Evolutionary conservation across 2,888 invertebrate species (phyloP).

Genomic region (Biston stratarius): DNA sequence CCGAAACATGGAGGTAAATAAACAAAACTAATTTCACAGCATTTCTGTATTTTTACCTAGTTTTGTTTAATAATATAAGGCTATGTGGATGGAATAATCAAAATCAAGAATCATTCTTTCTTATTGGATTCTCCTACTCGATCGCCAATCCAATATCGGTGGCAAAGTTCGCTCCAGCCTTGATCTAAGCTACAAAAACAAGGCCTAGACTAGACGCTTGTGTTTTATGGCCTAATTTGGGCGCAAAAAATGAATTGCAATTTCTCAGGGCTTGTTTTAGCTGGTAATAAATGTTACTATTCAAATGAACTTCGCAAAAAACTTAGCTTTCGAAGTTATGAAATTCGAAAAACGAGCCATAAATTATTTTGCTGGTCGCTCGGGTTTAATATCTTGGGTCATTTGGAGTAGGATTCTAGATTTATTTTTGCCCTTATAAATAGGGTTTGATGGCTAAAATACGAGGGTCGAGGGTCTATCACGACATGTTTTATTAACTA

Average conservation of each 20-base stretch:
- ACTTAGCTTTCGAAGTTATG: conserved; percentile 17
- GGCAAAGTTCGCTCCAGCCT: not conserved
- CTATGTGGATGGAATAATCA: too few species aligned
- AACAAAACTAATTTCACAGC: too few species aligned
- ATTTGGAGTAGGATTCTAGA: conserved; percentile 8
- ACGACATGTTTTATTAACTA: conserved; percentile 1
- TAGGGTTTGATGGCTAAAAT: conserved; percentile 5
- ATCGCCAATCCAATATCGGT: not conserved
- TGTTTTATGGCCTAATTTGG: conserved; percentile 36
- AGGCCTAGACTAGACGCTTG: conserved; percentile 26
- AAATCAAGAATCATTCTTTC: not conserved
- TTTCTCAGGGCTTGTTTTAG: conserved; percentile 5
- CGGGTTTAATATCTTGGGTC: conserved; percentile 14
- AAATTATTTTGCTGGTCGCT: conserved; percentile 11
- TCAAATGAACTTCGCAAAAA: conserved; percentile 24
- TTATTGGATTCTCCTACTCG: not conserved
- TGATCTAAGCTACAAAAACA: conserved; percentile 10
- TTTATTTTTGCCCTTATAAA: conserved; percentile 15
- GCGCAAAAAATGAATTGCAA: conserved; percentile 24
- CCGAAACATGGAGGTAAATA: too few species aligned
- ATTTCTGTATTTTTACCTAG: too few species aligned
- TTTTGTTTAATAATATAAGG: too few species aligned
- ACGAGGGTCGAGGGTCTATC: not conserved
- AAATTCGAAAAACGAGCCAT: conserved; percentile 21
- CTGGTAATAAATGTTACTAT: conserved; percentile 24